Conservation (phyloP, 1,140 invertebrate genomes). For the Drosophila suzukii region DNA sequence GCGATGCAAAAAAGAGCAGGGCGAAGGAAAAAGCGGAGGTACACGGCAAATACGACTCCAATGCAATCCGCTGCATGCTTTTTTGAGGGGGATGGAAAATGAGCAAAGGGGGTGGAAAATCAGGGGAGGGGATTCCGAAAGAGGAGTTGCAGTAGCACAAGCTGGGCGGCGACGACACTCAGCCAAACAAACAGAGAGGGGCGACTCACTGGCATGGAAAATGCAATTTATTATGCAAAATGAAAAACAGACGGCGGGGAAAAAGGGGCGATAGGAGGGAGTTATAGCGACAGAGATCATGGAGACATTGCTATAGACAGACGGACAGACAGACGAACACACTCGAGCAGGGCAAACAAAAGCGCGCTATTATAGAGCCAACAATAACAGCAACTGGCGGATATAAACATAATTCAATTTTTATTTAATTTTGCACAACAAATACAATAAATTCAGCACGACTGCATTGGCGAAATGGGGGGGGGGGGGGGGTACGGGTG, state of each 20-base stretch:
- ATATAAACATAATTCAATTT: constrained; percentile 83
- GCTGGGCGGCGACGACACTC: constrained; percentile 41
- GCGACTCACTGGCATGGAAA: constrained; percentile 77
- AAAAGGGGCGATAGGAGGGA: constrained; percentile 2
- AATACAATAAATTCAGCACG: constrained; percentile 78
- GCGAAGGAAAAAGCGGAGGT: constrained; percentile 10
- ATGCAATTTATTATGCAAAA: constrained; percentile 83
- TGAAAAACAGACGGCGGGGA: constrained; percentile 65
- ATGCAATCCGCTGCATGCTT: constrained; percentile 45
- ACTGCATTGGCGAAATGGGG: constrained; percentile 42
- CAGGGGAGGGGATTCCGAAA: background rate
- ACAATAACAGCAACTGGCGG: constrained; percentile 76
- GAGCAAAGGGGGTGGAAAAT: background rate
- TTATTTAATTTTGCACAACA: constrained; percentile 81
- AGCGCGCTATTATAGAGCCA: constrained; percentile 73
- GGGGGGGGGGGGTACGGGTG: background rate
- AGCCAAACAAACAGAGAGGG: constrained; percentile 51
- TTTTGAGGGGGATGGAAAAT: background rate
- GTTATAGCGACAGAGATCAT: constrained; percentile 46
- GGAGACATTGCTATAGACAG: constrained; percentile 54
- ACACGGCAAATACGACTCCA: constrained; percentile 62
- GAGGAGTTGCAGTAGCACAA: constrained; percentile 15
- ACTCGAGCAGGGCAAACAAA: constrained; percentile 55
- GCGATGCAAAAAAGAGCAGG: constrained; percentile 66
- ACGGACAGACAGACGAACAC: constrained; percentile 17